Evolutionary conservation across 1,140 invertebrate genomes (phyloP).

Genomic region (Frieseomelitta varia): DNA sequence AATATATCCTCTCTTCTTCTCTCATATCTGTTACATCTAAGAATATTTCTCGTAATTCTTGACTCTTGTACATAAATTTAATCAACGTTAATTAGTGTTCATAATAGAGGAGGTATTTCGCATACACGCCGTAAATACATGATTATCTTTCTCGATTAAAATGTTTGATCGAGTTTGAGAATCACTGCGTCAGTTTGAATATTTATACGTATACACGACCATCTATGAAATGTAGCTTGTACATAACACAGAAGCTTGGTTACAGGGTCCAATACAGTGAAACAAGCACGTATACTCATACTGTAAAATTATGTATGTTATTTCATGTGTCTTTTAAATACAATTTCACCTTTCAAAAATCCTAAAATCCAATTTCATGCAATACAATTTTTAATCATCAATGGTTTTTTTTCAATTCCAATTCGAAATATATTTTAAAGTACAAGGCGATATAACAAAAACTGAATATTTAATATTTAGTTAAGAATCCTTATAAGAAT

Average conservation of each 20-base stretch:
- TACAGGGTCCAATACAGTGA: constrained; percentile 53
- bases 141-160: neutral
- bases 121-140: neutral
- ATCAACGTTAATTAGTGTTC: neutral
- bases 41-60: neutral
- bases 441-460: neutral
- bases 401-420: neutral
- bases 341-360: neutral
- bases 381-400: neutral
- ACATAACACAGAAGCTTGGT: constrained; percentile 54
- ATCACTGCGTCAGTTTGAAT: neutral
- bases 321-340: neutral
- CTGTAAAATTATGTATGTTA: neutral
- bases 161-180: neutral
- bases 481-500: neutral
- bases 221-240: neutral
- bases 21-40: neutral
- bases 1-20: neutral
- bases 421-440: neutral
- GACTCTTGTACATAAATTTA: neutral
- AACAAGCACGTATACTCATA: neutral
- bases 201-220: neutral
- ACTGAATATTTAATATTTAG: neutral
- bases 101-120: neutral
- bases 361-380: neutral